A percentile compares a stretch with the other conserved stretches of the same genome.
Evolutionary conservation across 2,797 vertebrate species (phyloP).

Genomic region (Cephalopachus bancanus): DNA sequence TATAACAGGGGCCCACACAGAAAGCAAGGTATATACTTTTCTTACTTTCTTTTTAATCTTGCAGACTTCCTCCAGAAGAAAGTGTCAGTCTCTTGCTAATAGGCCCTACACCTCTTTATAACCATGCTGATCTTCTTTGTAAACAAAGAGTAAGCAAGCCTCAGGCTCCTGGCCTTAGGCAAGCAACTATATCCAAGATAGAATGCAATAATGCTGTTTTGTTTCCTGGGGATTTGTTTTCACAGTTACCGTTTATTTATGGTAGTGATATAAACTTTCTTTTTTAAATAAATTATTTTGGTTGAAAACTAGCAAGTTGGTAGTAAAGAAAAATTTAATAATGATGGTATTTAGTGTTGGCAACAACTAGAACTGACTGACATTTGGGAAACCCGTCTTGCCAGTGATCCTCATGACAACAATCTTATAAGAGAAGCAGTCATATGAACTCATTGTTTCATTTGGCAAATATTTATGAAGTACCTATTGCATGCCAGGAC

Average conservation of each 20-base stretch:
- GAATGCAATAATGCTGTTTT: conserved; percentile 36
- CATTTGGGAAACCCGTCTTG: conserved; percentile 40
- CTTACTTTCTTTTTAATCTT: neutral
- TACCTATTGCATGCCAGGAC: neutral
- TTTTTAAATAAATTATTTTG: conserved; percentile 50
- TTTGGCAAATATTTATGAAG: neutral
- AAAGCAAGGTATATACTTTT: neutral
- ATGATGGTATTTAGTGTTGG: conserved; percentile 30
- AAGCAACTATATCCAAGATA: neutral
- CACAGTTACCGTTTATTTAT: conserved; percentile 74
- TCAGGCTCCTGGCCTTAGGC: neutral
- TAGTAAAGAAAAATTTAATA: conserved; percentile 60
- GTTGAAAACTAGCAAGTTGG: conserved; percentile 51
- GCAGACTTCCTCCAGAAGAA: conserved; percentile 31
- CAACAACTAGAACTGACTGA: conserved; percentile 45
- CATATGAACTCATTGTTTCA: neutral
- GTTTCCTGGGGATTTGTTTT: conserved; percentile 58
- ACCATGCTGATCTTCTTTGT: neutral
- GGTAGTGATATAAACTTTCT: conserved; percentile 51
- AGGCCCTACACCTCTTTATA: conserved; percentile 26
- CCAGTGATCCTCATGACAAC: neutral
- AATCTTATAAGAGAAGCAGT: neutral
- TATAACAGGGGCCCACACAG: neutral
- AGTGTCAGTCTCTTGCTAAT: neutral
- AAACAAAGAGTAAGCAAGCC: conserved; percentile 39